A percentile compares a stretch with the other conserved stretches of the same genome.
These are phyloP conservation scores for Dromaius novaehollandiae DNA, from an alignment of 2,113 vertebrate genomes.

Conservation along the genomic window DNA sequence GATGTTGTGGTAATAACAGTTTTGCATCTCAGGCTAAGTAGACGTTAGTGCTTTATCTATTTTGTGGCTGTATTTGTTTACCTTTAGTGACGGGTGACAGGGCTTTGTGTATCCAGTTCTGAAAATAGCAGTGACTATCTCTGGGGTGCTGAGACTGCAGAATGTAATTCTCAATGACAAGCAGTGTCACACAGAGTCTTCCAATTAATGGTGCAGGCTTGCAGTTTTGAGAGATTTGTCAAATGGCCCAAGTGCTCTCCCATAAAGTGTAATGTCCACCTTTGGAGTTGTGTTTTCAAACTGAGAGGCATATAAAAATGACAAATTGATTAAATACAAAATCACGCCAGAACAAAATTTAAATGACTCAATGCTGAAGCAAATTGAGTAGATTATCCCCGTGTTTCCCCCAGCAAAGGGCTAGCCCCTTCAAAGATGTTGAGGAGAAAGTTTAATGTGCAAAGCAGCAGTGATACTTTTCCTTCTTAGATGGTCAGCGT, in stretches of 20 bases:
- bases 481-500: slow-evolving; percentile 7
- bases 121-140: neutral
- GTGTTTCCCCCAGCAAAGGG: neutral
- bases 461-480: neutral
- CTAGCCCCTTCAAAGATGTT: neutral
- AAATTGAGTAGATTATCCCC: neutral
- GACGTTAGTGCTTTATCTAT: neutral
- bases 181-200: neutral
- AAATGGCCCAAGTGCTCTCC: neutral
- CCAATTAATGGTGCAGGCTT: neutral
- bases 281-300: neutral
- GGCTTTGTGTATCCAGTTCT: neutral
- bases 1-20: neutral
- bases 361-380: neutral
- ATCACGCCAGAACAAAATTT: neutral
- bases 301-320: neutral
- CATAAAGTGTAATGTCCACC: neutral
- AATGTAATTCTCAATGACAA: neutral
- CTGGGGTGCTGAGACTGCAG: neutral
- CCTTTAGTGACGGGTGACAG: neutral
- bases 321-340: neutral
- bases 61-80: neutral
- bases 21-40: neutral
- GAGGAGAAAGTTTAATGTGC: slow-evolving; percentile 1
- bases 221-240: neutral